Evolutionary conservation across 2,888 invertebrate genomes (phyloP), one percentile per base, ranked within the genome.

Genomic region (Physocephala rufipes): DNA sequence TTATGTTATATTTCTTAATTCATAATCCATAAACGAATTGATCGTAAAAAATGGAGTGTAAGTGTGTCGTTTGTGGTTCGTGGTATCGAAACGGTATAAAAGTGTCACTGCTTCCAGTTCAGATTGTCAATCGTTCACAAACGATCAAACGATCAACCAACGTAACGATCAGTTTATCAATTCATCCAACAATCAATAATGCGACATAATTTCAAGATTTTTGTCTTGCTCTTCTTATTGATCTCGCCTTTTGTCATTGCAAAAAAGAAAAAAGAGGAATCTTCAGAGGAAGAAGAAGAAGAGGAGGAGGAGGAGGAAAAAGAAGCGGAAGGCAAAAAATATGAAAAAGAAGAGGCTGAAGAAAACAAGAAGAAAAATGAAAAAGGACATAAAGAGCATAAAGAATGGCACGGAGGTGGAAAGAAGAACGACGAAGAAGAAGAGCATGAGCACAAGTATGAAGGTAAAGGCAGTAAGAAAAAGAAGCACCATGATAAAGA

Each of bases 401-500:
- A 93, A 81, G 91, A 93, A 80, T 92, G 92, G 87, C 92, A 93
- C 76, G 91, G 93, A 81, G 93, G 91, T 5, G 92, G 92, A 58
- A 92, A 93, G 79, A 93, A 93, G 16, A 88, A 92, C 71, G 91
- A 94, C 80, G 93, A 91, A 36, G 92, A 93, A 80, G 92, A 93
- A 78, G 92, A 93, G 79, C 92, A 93, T 79, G 91, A 90, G 73
- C 92, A 92, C 13, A 91, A 93, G 80, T 91, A 93, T 84, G 90
- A 90, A 72, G 93, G 93, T 79, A 91, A 93, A 79, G 92, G 92
- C 16, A 93, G 93, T 0, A 93, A 93, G 84, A 92, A 94, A 84
- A 93, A 94, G 83, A 91, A 92, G 70, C 92, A 93, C 79, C 92
- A 93, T 83, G 92, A 93, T 78, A 92, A 93, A 82, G 90, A 90